These are phyloP conservation scores for Neodiprion fabricii DNA, from an alignment of 1,140 invertebrate species.

Conservation along the genomic window DNA sequence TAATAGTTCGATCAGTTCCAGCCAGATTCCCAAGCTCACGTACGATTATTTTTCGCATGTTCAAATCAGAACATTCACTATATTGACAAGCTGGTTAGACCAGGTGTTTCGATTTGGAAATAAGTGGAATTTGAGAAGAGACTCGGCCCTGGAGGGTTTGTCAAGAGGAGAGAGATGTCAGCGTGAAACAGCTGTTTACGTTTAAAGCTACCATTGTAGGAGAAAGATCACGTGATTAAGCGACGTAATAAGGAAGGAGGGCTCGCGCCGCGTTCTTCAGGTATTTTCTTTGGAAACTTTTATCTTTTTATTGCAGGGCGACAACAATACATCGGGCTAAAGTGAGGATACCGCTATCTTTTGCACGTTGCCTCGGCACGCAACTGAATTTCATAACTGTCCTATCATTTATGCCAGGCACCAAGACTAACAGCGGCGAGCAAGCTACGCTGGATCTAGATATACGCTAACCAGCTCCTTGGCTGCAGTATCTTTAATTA, in stretches of 20 bases:
- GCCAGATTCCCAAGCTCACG: no score
- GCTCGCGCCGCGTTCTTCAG: neutral
- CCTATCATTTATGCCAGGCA: neutral
- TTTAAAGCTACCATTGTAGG: neutral
- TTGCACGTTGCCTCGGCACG: neutral
- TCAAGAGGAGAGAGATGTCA: no score
- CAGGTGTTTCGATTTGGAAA: no score
- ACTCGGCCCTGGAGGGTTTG: no score
- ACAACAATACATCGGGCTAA: neutral
- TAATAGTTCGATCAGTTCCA: no score
- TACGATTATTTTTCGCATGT: no score
- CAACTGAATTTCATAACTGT: neutral
- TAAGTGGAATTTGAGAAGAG: no score
- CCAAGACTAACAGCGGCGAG: neutral
- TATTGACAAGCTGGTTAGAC: no score
- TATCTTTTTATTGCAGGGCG: conserved; percentile 1
- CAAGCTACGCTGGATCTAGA: neutral
- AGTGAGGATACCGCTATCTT: neutral
- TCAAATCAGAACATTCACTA: no score
- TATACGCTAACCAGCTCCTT: conserved; percentile 23
- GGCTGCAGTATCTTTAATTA: conserved; percentile 58
- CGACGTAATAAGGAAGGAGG: neutral
- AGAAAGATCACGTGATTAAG: conserved; percentile 2
- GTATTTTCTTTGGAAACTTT: neutral
- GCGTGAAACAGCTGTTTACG: neutral